These are phyloP conservation scores for Cynopterus brachyotis DNA, from an alignment of 2,113 vertebrate species.

Conservation along the genomic window DNA sequence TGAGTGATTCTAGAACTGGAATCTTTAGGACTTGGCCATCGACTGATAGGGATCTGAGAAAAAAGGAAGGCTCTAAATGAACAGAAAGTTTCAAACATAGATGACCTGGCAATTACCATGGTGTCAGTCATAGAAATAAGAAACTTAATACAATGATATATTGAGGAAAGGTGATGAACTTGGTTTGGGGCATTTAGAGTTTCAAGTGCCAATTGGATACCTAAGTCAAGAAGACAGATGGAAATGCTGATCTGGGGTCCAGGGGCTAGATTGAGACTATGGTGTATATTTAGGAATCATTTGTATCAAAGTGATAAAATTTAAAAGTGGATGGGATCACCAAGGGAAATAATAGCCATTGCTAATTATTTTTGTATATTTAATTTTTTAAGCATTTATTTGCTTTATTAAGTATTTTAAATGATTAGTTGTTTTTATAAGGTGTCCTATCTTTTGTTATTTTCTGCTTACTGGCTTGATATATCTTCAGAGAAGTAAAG, in stretches of 20 bases:
- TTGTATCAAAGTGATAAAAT: background rate
- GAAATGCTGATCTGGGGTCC: background rate
- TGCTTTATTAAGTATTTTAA: background rate
- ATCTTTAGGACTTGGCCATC: background rate
- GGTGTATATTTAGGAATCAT: background rate
- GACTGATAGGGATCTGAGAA: background rate
- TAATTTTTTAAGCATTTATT: background rate
- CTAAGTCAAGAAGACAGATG: background rate
- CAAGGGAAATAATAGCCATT: background rate
- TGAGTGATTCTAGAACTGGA: background rate
- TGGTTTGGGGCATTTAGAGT: background rate
- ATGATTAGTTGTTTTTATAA: background rate
- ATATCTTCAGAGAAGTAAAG: background rate
- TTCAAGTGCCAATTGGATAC: background rate
- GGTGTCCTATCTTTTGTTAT: background rate
- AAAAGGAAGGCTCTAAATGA: background rate
- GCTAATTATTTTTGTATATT: constrained; percentile 29
- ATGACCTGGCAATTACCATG: background rate
- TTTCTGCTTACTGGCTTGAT: background rate
- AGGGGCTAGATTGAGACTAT: background rate
- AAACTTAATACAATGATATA: background rate
- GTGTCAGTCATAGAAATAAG: background rate
- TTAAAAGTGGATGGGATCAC: background rate
- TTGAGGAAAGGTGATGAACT: background rate
- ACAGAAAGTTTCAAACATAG: background rate